Conservation (phyloP, 2,113 vertebrate genomes). For the Scomber scombrus region DNA sequence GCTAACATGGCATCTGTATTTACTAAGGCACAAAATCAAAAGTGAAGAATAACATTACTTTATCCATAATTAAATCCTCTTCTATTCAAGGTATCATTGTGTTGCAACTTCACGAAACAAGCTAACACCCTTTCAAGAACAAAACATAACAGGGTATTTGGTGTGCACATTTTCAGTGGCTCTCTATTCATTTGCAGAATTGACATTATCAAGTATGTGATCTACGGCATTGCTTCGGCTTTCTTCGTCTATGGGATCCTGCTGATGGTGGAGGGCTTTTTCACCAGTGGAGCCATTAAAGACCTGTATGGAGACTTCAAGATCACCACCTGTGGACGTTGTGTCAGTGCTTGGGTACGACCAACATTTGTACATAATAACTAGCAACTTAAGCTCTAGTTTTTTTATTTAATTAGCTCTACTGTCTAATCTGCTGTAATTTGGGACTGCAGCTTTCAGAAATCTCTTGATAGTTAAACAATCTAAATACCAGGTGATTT, state of each 20-base stretch:
- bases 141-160: background rate
- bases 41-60: no score
- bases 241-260: constrained; percentile 99
- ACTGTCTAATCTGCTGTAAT: background rate
- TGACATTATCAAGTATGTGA: constrained; percentile 99
- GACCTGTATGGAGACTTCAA: constrained; percentile 99
- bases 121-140: background rate
- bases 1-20: background rate
- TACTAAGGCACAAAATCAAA: background rate
- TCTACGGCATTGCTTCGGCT: constrained; percentile 97
- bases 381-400: background rate
- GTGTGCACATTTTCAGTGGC: constrained; percentile 7
- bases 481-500: constrained; percentile 12
- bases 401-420: background rate
- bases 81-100: no score
- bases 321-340: constrained; percentile 98
- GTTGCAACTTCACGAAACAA: background rate
- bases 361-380: background rate
- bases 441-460: background rate
- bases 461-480: constrained; percentile 3
- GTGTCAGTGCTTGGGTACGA: constrained; percentile 98
- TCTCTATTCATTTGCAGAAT: constrained; percentile 86
- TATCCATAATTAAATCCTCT: no score
- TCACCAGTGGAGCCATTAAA: constrained; percentile 98
- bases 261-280: constrained; percentile 99